Percentiles rank a stretch among this genome's conserved stretches.
phyloP scores from a whole-genome alignment of 2,888 invertebrate species.

The Drosophila basisetae region DNA sequence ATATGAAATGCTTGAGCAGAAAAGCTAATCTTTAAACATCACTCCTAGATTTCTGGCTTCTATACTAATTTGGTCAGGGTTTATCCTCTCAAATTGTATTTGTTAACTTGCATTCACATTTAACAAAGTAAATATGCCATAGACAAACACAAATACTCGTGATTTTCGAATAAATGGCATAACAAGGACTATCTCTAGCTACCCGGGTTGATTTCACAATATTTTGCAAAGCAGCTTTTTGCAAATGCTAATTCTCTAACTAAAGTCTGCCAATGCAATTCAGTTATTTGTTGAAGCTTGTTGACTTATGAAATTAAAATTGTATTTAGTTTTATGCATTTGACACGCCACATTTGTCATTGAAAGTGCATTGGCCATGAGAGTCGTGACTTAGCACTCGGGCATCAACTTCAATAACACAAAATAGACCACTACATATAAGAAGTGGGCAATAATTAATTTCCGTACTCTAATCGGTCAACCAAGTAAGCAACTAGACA shows the following conservation, averaged over 20 bases:
- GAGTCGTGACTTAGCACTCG: slow-evolving; percentile 1
- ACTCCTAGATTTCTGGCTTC: not conserved
- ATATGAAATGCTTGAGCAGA: not conserved
- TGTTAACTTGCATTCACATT: not conserved
- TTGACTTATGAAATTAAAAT: not conserved
- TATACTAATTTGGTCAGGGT: not conserved
- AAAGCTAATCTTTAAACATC: not conserved
- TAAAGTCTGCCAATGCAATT: slow-evolving; percentile 9
- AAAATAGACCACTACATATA: slow-evolving; percentile 5
- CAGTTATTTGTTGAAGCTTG: not conserved
- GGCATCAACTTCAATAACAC: not conserved
- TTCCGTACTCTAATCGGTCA: slow-evolving; percentile 28
- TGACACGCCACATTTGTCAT: slow-evolving; percentile 16
- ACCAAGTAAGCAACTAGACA: slow-evolving; percentile 35
- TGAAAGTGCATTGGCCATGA: slow-evolving; percentile 19
- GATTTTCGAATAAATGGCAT: slow-evolving; percentile 8
- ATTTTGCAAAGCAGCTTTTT: slow-evolving; percentile 29
- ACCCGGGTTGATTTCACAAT: slow-evolving; percentile 15
- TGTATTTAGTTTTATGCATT: not conserved
- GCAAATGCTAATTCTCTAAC: slow-evolving; percentile 42
- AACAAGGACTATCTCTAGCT: not conserved
- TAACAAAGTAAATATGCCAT: not conserved
- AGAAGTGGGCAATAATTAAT: slow-evolving; percentile 20
- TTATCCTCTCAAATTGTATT: not conserved
- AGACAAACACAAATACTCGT: slow-evolving; percentile 19